Evolutionary conservation across 2,113 vertebrate genomes (phyloP).

Genomic region (Apteryx mantelli): DNA sequence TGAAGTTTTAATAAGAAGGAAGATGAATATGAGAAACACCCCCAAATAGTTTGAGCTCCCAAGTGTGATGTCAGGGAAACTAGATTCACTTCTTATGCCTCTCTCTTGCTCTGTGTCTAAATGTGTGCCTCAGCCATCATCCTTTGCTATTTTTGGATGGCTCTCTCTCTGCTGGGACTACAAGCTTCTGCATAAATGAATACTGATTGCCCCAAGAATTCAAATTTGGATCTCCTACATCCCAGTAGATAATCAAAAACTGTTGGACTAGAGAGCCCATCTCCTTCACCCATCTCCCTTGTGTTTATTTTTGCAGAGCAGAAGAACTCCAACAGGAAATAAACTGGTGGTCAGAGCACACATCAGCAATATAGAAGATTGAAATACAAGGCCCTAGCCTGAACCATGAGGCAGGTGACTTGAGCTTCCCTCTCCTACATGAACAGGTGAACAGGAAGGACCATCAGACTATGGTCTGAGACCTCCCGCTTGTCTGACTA

Average conservation of each 20-base stretch:
- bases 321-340: neutral
- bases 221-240: neutral
- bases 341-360: neutral
- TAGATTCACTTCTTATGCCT: neutral
- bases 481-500: neutral
- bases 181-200: neutral
- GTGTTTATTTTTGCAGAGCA: neutral
- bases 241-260: neutral
- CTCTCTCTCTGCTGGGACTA: neutral
- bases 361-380: neutral
- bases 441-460: neutral
- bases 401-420: neutral
- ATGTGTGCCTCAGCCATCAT: neutral
- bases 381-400: fast-evolving
- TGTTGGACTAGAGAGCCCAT: neutral
- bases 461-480: neutral
- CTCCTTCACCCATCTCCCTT: neutral
- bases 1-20: neutral
- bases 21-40: neutral
- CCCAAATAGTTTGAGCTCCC: neutral
- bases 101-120: neutral
- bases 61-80: neutral
- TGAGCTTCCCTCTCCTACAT: neutral
- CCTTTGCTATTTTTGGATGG: neutral
- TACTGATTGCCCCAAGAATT: neutral